Conservation (phyloP, 2,797 vertebrate species). For the Enteromius treurensis region DNA sequence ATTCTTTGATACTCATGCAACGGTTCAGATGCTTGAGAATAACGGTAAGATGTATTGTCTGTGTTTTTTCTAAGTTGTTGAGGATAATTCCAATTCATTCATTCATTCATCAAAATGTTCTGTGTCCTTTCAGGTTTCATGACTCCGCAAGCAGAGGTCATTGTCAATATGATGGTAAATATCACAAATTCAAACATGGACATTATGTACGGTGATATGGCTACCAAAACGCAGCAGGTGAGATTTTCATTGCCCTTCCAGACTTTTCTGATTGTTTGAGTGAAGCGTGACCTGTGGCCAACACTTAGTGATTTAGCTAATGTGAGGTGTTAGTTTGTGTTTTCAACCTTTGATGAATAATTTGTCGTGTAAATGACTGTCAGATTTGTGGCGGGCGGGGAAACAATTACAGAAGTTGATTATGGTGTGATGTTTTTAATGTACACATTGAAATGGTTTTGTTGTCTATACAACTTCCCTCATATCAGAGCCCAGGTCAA, state of each 20-base stretch:
- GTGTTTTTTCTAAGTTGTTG: background rate
- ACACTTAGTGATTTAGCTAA: background rate
- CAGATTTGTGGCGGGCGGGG: background rate
- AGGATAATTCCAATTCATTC: background rate
- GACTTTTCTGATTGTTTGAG: background rate
- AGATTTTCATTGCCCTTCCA: slow-evolving; percentile 43
- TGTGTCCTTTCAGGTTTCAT: slow-evolving; percentile 81
- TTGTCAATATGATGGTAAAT: slow-evolving; percentile 85
- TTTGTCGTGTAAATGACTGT: background rate
- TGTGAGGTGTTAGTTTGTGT: background rate
- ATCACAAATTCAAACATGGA: slow-evolving; percentile 89
- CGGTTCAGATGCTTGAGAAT: slow-evolving; percentile 87
- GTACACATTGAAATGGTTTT: background rate
- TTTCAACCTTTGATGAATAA: background rate
- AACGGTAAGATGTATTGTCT: slow-evolving; percentile 78
- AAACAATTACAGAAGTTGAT: background rate
- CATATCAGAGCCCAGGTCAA: background rate
- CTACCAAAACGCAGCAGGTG: slow-evolving; percentile 95
- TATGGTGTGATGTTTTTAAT: background rate
- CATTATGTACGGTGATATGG: slow-evolving; percentile 89
- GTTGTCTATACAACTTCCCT: slow-evolving; percentile 14
- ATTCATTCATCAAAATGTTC: background rate
- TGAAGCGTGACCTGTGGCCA: background rate
- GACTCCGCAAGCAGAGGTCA: slow-evolving; percentile 85
- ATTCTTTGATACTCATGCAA: slow-evolving; percentile 91